Base-by-base conservation (phyloP, 2,113 vertebrate species). In the Struthidea cinerea region DNA sequence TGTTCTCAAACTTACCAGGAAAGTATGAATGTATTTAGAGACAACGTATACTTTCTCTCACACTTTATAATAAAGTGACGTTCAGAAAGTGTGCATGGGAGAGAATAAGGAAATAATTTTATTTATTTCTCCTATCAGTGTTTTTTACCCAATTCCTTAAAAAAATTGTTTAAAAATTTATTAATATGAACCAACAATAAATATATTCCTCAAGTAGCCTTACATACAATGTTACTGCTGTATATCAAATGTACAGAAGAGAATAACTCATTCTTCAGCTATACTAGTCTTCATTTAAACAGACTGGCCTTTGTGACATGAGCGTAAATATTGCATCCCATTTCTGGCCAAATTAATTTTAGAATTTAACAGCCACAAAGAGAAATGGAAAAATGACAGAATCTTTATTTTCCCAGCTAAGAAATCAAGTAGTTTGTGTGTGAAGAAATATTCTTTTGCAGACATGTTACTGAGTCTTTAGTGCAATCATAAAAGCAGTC, bases 71-170 rank as follows among this genome's bases (percentile, higher is more conserved):
- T 24, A 39, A 73, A 82, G 7, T 44, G 35, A 21, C 28, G 59
- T 53, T 49, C 23, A 86, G n/a, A 59, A 86, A 42, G 2, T 44
- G 3, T 39, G 16, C 0, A 0, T 63, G 19, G 8, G 23, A 49
- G 11, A 22, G 10, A 69, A 65, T 65, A 84, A 75, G 26, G 52
- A 82, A 82, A 32, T 9, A 7, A 67, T 55, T 92, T 90, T 82
- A 56, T 68, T 76, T 90, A 41, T 88, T 50, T 67, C 5, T 52
- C 11, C 24, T 52, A 23, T 7, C 19, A 65, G 6, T 1, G 8
- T 39, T 89, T 85, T 86, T 77, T 39, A 50, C 4, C 7, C 7
- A 63, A 5, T 49, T 65, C 27, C 4, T 50, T 47, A 23, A 23
- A 57, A 46, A 22, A 70, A 14, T 3, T 6, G 11, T 53, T 65